A percentile compares a stretch with the other conserved stretches of the same genome.
phyloP scores from a whole-genome alignment of 1,140 invertebrate genomes.

The Cryptotermes secundus region DNA sequence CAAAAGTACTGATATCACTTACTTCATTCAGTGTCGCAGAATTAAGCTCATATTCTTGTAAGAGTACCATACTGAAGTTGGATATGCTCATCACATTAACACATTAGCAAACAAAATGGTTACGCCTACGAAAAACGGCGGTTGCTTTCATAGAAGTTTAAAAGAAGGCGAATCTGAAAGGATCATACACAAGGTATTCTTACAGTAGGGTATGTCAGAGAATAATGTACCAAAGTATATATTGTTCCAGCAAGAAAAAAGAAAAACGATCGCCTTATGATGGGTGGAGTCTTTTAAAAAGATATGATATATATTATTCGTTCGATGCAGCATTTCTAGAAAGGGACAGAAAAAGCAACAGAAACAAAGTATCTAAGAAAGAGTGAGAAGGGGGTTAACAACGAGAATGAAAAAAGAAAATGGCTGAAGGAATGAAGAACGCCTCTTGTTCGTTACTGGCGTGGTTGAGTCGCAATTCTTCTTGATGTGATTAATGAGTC shows the following conservation, averaged over 20 bases:
- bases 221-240: slow-evolving; percentile 10
- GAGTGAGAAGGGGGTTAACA: neutral
- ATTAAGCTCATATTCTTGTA: neutral
- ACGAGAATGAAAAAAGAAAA: neutral
- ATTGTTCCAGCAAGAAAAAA: neutral
- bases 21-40: too few relatives aligned
- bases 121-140: neutral
- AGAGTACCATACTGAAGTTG: neutral
- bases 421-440: neutral
- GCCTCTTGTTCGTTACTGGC: neutral
- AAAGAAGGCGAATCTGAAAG: neutral
- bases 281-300: neutral
- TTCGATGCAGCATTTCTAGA: neutral
- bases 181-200: neutral
- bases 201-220: neutral
- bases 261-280: neutral
- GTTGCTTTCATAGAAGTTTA: neutral
- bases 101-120: slow-evolving; percentile 14
- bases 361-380: neutral
- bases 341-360: neutral
- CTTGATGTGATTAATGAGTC: slow-evolving; percentile 23
- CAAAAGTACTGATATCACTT: too few relatives aligned
- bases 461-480: neutral
- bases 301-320: neutral
- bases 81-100: neutral